Percentiles rank a stretch among this genome's conserved stretches.
Conservation (phyloP, 2,113 vertebrate species). For the Candoia aspera region DNA sequence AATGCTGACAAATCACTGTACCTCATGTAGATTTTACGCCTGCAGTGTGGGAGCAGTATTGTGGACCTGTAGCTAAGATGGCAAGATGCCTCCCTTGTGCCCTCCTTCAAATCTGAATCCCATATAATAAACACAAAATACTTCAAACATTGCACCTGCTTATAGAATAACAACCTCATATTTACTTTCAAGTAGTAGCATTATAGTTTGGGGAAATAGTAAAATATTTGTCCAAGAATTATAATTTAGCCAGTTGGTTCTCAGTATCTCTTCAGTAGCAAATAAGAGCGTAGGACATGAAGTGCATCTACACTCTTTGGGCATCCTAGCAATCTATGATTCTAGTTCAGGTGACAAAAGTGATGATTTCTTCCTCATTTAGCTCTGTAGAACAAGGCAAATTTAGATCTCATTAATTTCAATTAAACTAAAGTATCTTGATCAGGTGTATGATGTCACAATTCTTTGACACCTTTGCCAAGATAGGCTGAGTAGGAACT, state of each 20-base stretch:
- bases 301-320: not conserved
- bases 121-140: conserved; percentile 59
- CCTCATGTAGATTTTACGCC: conserved; percentile 85
- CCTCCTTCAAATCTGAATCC: conserved; percentile 47
- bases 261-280: not conserved
- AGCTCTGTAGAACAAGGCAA: not conserved
- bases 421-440: not conserved
- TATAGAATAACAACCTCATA: conserved; percentile 15
- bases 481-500: not conserved
- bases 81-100: conserved; percentile 71
- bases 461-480: not conserved
- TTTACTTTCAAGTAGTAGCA: conserved; percentile 44
- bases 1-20: conserved; percentile 88
- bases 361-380: not conserved
- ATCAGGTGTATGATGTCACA: not conserved
- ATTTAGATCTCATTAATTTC: not conserved
- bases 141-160: conserved; percentile 15
- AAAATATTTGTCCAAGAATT: conserved; percentile 4
- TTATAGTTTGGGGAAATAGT: conserved; percentile 24
- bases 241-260: not conserved
- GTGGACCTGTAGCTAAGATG: conserved; percentile 70
- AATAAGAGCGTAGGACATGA: not conserved
- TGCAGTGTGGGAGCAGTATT: conserved; percentile 72
- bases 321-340: not conserved
- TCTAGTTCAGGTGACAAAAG: not conserved